phyloP scores from a whole-genome alignment of 2,888 invertebrate genomes.

The Campoplex capitator region DNA sequence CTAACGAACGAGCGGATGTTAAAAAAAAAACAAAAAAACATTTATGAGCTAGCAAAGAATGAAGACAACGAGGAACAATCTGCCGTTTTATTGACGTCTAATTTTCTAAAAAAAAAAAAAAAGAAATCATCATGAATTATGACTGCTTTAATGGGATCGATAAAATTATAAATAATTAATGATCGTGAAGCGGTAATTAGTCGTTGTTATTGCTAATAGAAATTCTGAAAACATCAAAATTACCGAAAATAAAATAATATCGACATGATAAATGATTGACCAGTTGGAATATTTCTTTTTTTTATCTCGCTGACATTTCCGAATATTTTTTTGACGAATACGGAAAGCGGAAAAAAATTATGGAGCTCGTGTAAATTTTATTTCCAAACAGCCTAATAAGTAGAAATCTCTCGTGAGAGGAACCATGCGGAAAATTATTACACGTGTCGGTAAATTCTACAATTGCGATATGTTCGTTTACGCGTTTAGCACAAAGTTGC shows the following conservation, averaged over 20 bases:
- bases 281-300: not conserved
- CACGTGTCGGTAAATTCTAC: slow-evolving; percentile 3
- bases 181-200: too few species aligned
- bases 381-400: not conserved
- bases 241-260: not conserved
- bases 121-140: not conserved
- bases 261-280: not conserved
- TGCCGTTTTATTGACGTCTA: not conserved
- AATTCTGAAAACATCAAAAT: not conserved
- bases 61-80: not conserved
- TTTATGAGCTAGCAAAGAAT: not conserved
- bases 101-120: not conserved
- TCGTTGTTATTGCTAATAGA: not conserved
- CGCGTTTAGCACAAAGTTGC: not conserved
- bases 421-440: slow-evolving; percentile 41
- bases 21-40: not conserved
- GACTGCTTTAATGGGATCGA: not conserved
- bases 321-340: not conserved
- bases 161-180: not conserved
- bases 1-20: not conserved
- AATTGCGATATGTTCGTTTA: slow-evolving; percentile 21
- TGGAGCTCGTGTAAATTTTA: not conserved
- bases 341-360: not conserved
- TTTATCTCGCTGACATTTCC: not conserved
- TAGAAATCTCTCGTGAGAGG: slow-evolving; percentile 21